A percentile compares a stretch with the other conserved stretches of the same genome.
phyloP scores from a whole-genome alignment of 2,797 vertebrate genomes.

The Platyrinchus mystaceus region DNA sequence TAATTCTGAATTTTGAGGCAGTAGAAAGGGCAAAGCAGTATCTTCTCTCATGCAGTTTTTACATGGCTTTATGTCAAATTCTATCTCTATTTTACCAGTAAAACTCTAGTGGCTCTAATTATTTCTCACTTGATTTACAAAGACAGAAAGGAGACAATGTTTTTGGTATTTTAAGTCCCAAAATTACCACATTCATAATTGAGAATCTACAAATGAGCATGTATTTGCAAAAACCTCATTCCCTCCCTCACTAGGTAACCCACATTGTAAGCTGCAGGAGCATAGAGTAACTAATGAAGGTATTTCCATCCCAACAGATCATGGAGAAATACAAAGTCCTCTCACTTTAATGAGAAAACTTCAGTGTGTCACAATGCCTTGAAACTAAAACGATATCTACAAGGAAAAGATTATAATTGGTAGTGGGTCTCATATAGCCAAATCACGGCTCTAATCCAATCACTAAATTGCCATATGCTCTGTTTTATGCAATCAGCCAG shows the following conservation, averaged over 20 bases:
- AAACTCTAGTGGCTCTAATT: neutral
- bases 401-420: neutral
- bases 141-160: neutral
- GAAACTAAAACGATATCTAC: neutral
- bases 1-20: neutral
- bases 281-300: neutral
- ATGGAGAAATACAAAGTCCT: neutral
- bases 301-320: neutral
- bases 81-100: neutral
- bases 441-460: neutral
- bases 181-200: neutral
- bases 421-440: neutral
- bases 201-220: neutral
- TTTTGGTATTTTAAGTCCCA: neutral
- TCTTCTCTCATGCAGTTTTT: neutral
- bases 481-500: conserved; percentile 36
- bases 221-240: neutral
- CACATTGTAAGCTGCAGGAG: neutral
- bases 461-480: conserved; percentile 55
- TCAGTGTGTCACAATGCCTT: neutral
- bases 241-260: neutral
- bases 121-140: neutral
- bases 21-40: neutral
- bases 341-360: neutral
- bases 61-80: neutral